Evolutionary conservation across 2,888 invertebrate genomes (phyloP), one percentile per base, ranked within the genome.

Genomic region (Protonemura montana): DNA sequence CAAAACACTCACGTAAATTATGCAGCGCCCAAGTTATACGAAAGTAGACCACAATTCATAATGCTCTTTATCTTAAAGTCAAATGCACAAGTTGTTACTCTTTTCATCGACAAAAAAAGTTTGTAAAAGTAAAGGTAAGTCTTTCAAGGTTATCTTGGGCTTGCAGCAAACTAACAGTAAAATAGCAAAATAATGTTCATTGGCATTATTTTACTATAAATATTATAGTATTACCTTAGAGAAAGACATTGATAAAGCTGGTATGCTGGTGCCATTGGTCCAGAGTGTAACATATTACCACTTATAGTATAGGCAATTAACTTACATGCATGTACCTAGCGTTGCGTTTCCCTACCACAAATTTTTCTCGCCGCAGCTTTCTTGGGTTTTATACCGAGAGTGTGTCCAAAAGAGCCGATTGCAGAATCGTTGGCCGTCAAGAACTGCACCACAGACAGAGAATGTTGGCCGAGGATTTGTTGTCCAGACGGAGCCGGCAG

Each of bases 391-490:
- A 94, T 95, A 59, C 95, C 95, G 0, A 93, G 95, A 85, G 94
- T 94, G 89, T 96, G 96, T 89, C 95, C 96, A 0, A 90, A 92
- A 35, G 92, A 94, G 85, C 95, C 95, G 0, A 91, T 96, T 26
- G 95, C 95, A 0, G 96, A 96, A 91, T 91, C 95, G 16, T 92
- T 89, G 13, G 94, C 95, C 87, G 93, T 96, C 25, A 94, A 95
- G 90, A 93, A 94, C 87, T 96, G 96, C 89, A 92, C 92, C 88
- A 92, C 92, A 0, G 96, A 96, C 89, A 91, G 92, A 25, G 95
- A 96, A 89, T 96, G 96, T 90, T 94, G 95, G 93, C 95, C 95
- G 21, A 92, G 96, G 30, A 93, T 96, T 87, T 96, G 96, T 90
- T 96, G 96, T 88, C 95, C 95, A 0, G 96, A 96, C 90, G 89